phyloP scores from a whole-genome alignment of 2,888 invertebrate species.

The Campoletis raptor region DNA sequence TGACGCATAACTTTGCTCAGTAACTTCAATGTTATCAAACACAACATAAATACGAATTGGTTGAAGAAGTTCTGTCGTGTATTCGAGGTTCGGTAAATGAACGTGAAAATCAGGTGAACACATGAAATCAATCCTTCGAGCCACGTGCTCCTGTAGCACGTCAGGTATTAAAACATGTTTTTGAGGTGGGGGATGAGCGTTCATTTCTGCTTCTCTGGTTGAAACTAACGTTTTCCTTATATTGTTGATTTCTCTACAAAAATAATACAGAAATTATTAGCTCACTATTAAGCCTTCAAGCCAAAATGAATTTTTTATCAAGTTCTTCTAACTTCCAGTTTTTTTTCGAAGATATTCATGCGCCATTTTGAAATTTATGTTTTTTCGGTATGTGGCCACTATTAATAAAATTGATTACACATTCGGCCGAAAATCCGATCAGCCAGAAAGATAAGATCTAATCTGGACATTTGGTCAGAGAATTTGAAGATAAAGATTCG shows the following conservation, averaged over 20 bases:
- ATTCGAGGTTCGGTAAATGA: conserved; percentile 74
- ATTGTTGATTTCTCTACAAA: conserved; percentile 87
- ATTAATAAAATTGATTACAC: background rate
- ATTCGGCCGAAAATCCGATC: background rate
- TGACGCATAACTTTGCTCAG: conserved; percentile 87
- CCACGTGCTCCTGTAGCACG: conserved; percentile 89
- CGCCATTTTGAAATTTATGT: background rate
- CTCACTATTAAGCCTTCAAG: background rate
- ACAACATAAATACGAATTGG: conserved; percentile 89
- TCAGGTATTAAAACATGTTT: conserved; percentile 90
- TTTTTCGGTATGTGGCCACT: background rate
- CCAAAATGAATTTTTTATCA: too few relatives aligned
- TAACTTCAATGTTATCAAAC: conserved; percentile 91
- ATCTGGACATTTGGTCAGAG: background rate
- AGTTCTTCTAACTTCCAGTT: background rate
- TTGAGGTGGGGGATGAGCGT: conserved; percentile 87
- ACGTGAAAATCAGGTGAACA: conserved; percentile 60
- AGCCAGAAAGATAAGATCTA: background rate
- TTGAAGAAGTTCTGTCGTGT: conserved; percentile 86
- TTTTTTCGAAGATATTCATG: background rate
- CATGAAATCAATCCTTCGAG: conserved; percentile 87
- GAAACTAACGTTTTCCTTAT: conserved; percentile 86
- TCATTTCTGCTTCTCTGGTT: conserved; percentile 85
- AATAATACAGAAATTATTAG: conserved; percentile 43
- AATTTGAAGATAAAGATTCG: background rate